Percentiles rank a stretch among this genome's conserved stretches.
These are phyloP conservation scores for Uromys caudimaculatus DNA, from an alignment of 2,797 vertebrate species.

Conservation along the genomic window DNA sequence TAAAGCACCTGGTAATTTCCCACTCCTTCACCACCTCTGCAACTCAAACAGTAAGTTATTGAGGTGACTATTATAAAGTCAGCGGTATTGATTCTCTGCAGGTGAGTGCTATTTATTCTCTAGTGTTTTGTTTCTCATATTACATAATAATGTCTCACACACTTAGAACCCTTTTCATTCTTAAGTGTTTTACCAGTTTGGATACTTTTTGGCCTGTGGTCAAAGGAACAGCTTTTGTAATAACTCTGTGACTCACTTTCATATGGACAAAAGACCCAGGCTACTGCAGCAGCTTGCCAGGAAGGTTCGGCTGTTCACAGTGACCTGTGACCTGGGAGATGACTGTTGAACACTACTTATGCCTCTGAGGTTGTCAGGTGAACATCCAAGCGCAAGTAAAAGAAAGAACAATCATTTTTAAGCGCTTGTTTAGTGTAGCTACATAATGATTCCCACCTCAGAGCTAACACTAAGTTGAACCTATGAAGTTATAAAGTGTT, in stretches of 20 bases:
- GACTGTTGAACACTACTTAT: no score
- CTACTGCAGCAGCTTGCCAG: not conserved
- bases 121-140: slow-evolving; percentile 75
- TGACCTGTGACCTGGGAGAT: not conserved
- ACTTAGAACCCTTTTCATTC: slow-evolving; percentile 29
- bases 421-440: not conserved
- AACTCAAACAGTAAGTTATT: slow-evolving; percentile 72
- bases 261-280: not conserved
- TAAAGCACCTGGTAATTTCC: slow-evolving; percentile 83
- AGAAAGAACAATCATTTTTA: not conserved
- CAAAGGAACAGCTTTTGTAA: slow-evolving; percentile 50
- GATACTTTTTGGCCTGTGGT: slow-evolving; percentile 42
- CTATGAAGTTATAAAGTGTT: not conserved
- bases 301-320: not conserved
- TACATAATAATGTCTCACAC: slow-evolving; percentile 60
- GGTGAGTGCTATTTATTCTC: slow-evolving; percentile 78
- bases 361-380: not conserved
- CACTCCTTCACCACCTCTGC: slow-evolving; percentile 79
- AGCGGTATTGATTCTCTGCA: slow-evolving; percentile 62
- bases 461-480: not conserved
- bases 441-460: not conserved
- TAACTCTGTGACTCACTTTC: not conserved
- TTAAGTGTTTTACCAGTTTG: slow-evolving; percentile 32
- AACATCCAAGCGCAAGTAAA: not conserved
- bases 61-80: slow-evolving; percentile 71